Evolutionary conservation across 2,888 invertebrate genomes (phyloP).

Genomic region (Nyleta sp.): DNA sequence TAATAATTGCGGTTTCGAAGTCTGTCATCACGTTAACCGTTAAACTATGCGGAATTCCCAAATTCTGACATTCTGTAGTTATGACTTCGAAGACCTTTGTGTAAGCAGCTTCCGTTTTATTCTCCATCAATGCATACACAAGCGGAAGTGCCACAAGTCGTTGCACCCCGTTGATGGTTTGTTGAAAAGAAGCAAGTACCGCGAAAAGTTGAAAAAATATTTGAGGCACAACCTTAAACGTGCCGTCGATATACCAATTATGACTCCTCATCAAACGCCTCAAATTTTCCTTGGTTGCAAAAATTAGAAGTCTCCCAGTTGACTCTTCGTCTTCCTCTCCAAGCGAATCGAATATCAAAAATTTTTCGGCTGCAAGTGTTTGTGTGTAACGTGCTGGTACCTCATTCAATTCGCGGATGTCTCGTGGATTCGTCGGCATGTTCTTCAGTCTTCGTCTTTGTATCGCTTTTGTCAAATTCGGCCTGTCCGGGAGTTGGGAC

Average conservation of each 20-base stretch:
- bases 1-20: background rate
- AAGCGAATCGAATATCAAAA: too few relatives aligned
- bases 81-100: background rate
- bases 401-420: too few relatives aligned
- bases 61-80: background rate
- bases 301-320: background rate
- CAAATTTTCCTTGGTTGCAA: background rate
- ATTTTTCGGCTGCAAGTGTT: too few relatives aligned
- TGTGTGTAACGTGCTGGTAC: too few relatives aligned
- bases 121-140: background rate
- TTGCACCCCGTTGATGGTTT: background rate
- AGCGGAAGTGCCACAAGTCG: background rate
- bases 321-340: too few relatives aligned
- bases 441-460: background rate
- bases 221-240: background rate
- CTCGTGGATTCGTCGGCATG: slow-evolving; percentile 3
- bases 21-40: background rate
- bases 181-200: background rate
- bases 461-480: slow-evolving; percentile 5
- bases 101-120: slow-evolving; percentile 5
- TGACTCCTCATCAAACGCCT: background rate
- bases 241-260: slow-evolving; percentile 3
- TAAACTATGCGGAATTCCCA: background rate
- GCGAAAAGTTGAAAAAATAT: background rate
- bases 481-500: slow-evolving; percentile 1